Percentiles rank a stretch among this genome's conserved stretches.
Evolutionary conservation across 2,797 vertebrate genomes (phyloP).

Genomic region (Molossus alvarezi): DNA sequence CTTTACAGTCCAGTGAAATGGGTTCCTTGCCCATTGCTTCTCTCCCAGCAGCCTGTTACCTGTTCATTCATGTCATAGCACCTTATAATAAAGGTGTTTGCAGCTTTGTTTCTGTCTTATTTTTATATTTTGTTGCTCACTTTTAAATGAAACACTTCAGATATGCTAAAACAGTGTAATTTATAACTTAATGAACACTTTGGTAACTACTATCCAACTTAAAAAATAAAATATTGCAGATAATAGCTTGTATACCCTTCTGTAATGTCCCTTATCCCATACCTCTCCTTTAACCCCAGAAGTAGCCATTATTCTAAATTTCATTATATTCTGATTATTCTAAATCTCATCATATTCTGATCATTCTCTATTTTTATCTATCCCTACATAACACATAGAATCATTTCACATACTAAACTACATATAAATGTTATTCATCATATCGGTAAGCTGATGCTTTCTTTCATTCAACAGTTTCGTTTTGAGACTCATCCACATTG

Average conservation of each 20-base stretch:
- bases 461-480: neutral
- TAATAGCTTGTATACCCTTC: neutral
- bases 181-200: neutral
- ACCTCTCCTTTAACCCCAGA: neutral
- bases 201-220: neutral
- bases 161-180: neutral
- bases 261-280: neutral
- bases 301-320: conserved; percentile 32
- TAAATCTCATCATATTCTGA: neutral
- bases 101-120: neutral
- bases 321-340: neutral
- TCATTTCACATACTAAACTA: conserved; percentile 4
- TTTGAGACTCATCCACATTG: neutral
- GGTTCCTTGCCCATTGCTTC: neutral
- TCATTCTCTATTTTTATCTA: neutral
- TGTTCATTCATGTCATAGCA: neutral
- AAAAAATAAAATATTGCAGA: conserved; percentile 13
- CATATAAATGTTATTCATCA: neutral
- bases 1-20: neutral
- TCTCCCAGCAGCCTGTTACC: neutral
- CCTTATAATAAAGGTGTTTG: neutral
- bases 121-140: neutral
- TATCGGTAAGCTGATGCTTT: neutral
- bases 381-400: neutral
- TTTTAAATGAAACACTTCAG: conserved; percentile 45